Percentiles rank a stretch among this genome's conserved stretches.
Conservation (phyloP, 2,797 vertebrate species). For the Salarias fasciatus region DNA sequence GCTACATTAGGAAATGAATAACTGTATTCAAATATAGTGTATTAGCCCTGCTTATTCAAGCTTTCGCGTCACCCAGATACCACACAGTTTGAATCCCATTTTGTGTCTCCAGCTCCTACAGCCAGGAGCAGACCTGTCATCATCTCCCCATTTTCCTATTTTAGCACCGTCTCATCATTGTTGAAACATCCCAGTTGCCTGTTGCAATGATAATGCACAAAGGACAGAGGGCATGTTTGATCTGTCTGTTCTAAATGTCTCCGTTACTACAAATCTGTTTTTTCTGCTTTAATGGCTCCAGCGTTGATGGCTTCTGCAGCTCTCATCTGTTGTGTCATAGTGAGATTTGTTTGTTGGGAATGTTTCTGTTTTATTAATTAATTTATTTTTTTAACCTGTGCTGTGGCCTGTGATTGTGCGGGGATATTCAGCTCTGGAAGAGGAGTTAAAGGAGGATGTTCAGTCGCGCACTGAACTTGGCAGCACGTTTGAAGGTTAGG, state of each 20-base stretch:
- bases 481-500: conserved; percentile 28
- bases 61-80: conserved; percentile 19
- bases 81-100: conserved; percentile 33
- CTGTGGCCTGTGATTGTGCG: conserved; percentile 19
- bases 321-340: conserved; percentile 2
- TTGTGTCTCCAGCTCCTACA: conserved; percentile 17
- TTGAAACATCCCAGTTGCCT: conserved; percentile 17
- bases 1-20: conserved; percentile 5
- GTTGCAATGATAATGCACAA: conserved; percentile 25
- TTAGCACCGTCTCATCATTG: conserved; percentile 36
- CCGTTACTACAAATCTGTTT: not conserved
- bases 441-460: conserved; percentile 26
- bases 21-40: conserved; percentile 26
- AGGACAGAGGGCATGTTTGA: conserved; percentile 24
- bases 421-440: conserved; percentile 36
- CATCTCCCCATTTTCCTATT: conserved; percentile 44
- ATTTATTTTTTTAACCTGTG: conserved; percentile 34
- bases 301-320: not conserved
- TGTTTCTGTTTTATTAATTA: too few species aligned
- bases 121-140: conserved; percentile 40
- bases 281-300: conserved; percentile 3
- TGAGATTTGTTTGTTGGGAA: conserved; percentile 9
- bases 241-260: conserved; percentile 1
- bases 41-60: conserved; percentile 4
- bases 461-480: conserved; percentile 26